Base-by-base conservation (phyloP, 1,140 invertebrate genomes). In the Gryon sp. region DNA sequence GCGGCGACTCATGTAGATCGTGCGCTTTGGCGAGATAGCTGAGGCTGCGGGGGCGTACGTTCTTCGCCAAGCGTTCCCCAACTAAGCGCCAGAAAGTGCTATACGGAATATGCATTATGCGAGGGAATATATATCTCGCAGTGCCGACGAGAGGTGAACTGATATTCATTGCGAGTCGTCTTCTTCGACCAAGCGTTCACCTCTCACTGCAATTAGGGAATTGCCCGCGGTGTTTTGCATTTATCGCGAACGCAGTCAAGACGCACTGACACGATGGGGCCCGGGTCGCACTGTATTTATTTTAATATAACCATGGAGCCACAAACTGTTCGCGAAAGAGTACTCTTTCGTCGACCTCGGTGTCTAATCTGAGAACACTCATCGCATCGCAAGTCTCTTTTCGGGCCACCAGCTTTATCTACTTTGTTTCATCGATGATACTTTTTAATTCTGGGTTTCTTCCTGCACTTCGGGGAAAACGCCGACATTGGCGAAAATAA, bases 181-280 rank as follows among this genome's bases (percentile, higher is more conserved):
- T 77, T 41, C 55, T 68, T 50, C 14, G 28, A 22, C 53, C 65
- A 41, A 34, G 40, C 66, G 55, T 55, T 46, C 70, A 78, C 81
- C 83, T 84, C 82, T 83, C 82, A 80, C 81, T 83, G 83, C 82
- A 82, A 85, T 85, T 85, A 85, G 80, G 80, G 75, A 83, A 83
- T 82, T 76, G 82, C 84, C 84, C 68, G 70, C 32, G 83, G 84
- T 80, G 65, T 48, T 79, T 81, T 81, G 82, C 78, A 84, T 85
- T 85, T 80, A 85, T 80, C 78, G 80, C 80, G 11, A 63, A 77
- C 77, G 62, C 55, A 83, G 82, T 77, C 76, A 76, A 60, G 72
- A 60, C 40, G 62, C 59, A 76, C 76, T 83, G 81, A 80, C 80
- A 77, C 66, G 78, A 48, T 60, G 50, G 41, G 40, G 68, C 57